A percentile compares a stretch with the other conserved stretches of the same genome.
phyloP scores from a whole-genome alignment of 2,113 vertebrate species.

The Tachuris rubrigastra region DNA sequence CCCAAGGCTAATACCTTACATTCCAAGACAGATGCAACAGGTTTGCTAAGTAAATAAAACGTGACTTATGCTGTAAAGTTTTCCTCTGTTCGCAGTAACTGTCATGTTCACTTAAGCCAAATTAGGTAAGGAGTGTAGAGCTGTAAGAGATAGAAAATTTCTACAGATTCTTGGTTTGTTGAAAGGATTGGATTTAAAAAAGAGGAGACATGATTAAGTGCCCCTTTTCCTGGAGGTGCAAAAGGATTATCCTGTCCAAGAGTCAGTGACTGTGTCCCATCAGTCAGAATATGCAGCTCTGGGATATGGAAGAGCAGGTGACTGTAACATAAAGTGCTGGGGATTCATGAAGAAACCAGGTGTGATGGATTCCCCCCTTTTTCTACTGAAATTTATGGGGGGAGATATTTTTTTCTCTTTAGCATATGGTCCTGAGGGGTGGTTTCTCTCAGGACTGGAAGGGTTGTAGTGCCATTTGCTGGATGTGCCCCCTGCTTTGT shows the following conservation, averaged over 20 bases:
- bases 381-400: rapidly evolving
- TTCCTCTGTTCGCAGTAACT: background rate
- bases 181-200: background rate
- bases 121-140: background rate
- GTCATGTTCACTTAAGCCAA: background rate
- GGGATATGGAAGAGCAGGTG: rapidly evolving
- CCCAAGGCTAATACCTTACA: background rate
- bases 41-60: background rate
- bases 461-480: background rate
- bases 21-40: background rate
- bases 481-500: background rate
- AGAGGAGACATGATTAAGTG: background rate
- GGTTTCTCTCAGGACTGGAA: background rate
- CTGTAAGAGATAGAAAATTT: background rate
- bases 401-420: background rate
- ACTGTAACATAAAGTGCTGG: background rate
- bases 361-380: background rate
- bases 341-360: background rate
- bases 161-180: background rate
- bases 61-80: background rate
- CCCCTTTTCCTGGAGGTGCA: background rate
- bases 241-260: background rate
- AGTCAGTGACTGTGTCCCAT: background rate
- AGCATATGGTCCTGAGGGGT: background rate
- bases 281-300: background rate